Conservation (phyloP, 1,140 invertebrate genomes). For the Eupeodes corollae region DNA sequence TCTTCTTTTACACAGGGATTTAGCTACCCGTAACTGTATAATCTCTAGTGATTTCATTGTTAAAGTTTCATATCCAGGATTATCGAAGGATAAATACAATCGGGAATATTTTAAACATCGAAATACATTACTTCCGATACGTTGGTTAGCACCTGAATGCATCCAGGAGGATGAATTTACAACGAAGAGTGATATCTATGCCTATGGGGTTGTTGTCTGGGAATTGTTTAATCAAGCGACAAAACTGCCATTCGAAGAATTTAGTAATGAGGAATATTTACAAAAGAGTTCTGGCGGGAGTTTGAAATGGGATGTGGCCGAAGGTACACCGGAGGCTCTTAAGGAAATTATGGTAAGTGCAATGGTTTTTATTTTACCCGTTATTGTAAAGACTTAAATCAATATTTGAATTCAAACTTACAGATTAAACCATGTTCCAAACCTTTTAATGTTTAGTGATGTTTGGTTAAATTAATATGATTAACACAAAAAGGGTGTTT, state of each 20-base stretch:
- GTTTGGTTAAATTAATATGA: no score
- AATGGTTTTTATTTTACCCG: background rate
- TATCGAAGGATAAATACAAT: constrained; percentile 74
- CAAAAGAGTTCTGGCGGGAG: constrained; percentile 54
- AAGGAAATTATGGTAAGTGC: constrained; percentile 47
- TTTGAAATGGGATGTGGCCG: constrained; percentile 53
- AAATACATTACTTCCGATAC: constrained; percentile 66
- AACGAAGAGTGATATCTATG: constrained; percentile 88
- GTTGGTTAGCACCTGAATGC: constrained; percentile 83
- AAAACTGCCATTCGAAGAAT: constrained; percentile 70
- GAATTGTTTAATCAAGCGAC: constrained; percentile 65
- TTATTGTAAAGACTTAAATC: no score
- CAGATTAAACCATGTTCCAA: no score
- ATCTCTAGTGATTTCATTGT: constrained; percentile 71
- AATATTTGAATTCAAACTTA: no score
- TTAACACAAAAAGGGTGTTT: no score
- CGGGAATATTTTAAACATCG: constrained; percentile 73
- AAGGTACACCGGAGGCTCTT: constrained; percentile 50
- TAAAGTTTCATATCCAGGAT: constrained; percentile 70
- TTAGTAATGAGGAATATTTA: constrained; percentile 66
- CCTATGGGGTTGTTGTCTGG: constrained; percentile 81
- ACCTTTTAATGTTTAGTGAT: no score
- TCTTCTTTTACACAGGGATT: constrained; percentile 44
- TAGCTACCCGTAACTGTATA: constrained; percentile 87
- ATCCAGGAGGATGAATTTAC: constrained; percentile 85